phyloP scores from a whole-genome alignment of 92 coral and sea anemone genomes.

The Metridium senile region DNA sequence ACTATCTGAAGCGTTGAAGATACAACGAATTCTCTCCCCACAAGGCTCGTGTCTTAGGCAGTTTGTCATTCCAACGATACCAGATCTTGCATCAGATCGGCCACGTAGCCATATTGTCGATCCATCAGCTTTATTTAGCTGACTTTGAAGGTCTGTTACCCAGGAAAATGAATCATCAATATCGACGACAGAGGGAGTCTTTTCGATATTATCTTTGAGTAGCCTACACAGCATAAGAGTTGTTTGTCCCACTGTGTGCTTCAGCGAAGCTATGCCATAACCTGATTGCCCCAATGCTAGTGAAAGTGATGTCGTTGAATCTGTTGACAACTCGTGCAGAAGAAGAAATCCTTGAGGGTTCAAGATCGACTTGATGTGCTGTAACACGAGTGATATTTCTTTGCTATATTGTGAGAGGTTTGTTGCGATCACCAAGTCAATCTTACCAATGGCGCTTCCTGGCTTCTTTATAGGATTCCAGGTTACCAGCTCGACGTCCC shows the following conservation, averaged over 20 bases:
- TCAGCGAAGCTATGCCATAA: slow-evolving; percentile 53
- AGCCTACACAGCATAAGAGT: slow-evolving; percentile 63
- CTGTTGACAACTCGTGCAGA: slow-evolving; percentile 54
- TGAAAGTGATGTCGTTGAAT: slow-evolving; percentile 21
- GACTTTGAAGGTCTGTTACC: slow-evolving; percentile 65
- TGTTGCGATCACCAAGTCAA: slow-evolving; percentile 66
- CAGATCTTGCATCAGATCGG: slow-evolving; percentile 44
- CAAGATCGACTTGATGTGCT: slow-evolving; percentile 56
- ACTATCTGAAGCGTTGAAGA: slow-evolving; percentile 49
- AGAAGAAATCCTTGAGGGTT: slow-evolving; percentile 65
- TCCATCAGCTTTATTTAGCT: slow-evolving; percentile 45
- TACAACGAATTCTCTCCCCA: slow-evolving; percentile 83
- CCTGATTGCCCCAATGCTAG: slow-evolving; percentile 41
- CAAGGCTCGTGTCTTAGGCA: slow-evolving; percentile 76
- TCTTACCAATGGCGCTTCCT: slow-evolving; percentile 57
- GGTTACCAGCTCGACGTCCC: slow-evolving; percentile 33
- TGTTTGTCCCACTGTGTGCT: slow-evolving; percentile 44
- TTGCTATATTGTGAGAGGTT: slow-evolving; percentile 39
- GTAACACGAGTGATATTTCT: slow-evolving; percentile 41
- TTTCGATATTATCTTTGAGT: slow-evolving; percentile 37
- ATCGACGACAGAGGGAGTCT: slow-evolving; percentile 53
- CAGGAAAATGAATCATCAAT: slow-evolving; percentile 73
- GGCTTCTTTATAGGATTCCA: slow-evolving; percentile 68
- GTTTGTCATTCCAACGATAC: slow-evolving; percentile 85
- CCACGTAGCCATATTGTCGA: slow-evolving; percentile 70